Conservation (phyloP, 2,888 invertebrate genomes). For the Magallana nippona region DNA sequence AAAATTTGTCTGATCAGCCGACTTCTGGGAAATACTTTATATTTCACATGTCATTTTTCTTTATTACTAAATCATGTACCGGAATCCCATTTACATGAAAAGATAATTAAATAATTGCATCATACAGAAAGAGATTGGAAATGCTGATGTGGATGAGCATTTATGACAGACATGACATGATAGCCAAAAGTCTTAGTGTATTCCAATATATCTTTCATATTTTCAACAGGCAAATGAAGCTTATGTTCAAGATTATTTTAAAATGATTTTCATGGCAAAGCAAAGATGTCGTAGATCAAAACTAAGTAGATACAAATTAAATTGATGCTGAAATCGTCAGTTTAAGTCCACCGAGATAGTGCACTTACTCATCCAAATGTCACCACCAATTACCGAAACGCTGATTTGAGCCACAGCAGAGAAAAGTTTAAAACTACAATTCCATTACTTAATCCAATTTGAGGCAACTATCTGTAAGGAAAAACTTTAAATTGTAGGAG, state of each 20-base stretch:
- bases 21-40: not conserved
- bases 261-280: not conserved
- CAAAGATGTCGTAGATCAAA: not conserved
- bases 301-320: slow-evolving; percentile 11
- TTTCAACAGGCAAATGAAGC: not conserved
- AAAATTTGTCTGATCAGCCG: not conserved
- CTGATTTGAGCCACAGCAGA: slow-evolving; percentile 7
- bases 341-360: not conserved
- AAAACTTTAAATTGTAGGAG: slow-evolving; percentile 7
- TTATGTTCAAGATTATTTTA: slow-evolving; percentile 7
- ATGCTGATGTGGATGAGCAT: not conserved
- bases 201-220: not conserved
- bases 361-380: slow-evolving; percentile 14
- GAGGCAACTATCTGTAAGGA: slow-evolving; percentile 8
- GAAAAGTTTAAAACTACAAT: not conserved
- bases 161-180: not conserved
- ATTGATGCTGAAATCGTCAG: slow-evolving; percentile 2
- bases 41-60: not conserved
- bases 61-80: not conserved
- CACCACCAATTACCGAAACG: not conserved
- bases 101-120: not conserved
- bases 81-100: not conserved
- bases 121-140: not conserved
- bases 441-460: slow-evolving; percentile 17
- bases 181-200: not conserved